Evolutionary conservation across 2,888 invertebrate genomes (phyloP), one percentile per base, ranked within the genome.

Genomic region (Seira ritae): DNA sequence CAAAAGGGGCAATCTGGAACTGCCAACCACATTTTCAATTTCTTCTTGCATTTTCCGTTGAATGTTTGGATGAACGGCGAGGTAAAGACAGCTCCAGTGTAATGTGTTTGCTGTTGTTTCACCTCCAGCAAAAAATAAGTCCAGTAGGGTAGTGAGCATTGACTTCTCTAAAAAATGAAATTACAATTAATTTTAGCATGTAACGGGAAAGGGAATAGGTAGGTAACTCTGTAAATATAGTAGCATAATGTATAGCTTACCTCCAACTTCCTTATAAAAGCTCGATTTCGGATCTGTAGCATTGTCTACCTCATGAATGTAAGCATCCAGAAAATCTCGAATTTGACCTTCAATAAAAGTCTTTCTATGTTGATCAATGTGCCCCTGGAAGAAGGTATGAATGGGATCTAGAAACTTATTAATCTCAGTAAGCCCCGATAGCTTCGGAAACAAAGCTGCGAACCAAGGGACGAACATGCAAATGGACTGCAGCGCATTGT

Each of bases 71-170:
- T 94, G 93, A 19, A 94, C 91, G 3, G 95, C 92, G 88, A 96
- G 90, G 89, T 95, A 94, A 86, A 95, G 92, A 88, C 96, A 95
- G 81, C 94, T 93, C 89, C 96, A 96, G 31, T 94, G 94, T 89
- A 96, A 91, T 42, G 94, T 94, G 90, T 96, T 96, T 73, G 94
- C 94, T 0, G 96, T 96, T 0, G 96, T 96, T 91, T 96, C 96
- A 0, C 96, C 95, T 0, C 96, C 96, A 22, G 96, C 96, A 92
- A 96, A 94, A 89, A 96, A 96, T 92, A 96, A 93, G 89, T 96
- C 96, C 92, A 96, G 92, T 89, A 96, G 96, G 89, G 95, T 94
- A 0, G 96, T 95, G 79, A 96, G 90, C 73, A 96, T 91, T 89
- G 96, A 96, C 8, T 93, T 93, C 90, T 96, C 96, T 86, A 68